Conservation (phyloP, 2,888 invertebrate genomes). For the Pseudococcus viburni region DNA sequence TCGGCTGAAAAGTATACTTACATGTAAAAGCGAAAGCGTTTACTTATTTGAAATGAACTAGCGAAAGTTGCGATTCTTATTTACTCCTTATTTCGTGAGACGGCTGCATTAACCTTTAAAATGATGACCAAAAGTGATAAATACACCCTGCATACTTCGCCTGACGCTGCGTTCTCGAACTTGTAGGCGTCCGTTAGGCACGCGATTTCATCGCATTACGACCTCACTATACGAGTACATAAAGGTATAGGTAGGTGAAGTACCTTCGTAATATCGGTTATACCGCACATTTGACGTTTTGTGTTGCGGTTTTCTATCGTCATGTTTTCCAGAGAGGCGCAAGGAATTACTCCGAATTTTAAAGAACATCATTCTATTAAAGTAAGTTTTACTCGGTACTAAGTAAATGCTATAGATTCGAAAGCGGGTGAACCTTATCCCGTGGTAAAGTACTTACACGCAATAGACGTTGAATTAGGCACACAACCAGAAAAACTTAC, state of each 20-base stretch:
- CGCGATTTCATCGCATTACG: conserved; percentile 52
- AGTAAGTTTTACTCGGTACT: conserved; percentile 31
- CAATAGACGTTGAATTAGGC: no score
- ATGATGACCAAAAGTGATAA: conserved; percentile 62
- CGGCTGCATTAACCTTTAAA: conserved; percentile 57
- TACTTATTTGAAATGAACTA: conserved; percentile 7
- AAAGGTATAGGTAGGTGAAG: no score
- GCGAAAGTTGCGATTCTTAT: conserved; percentile 8
- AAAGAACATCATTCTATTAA: conserved; percentile 62
- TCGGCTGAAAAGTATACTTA: neutral
- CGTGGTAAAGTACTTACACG: neutral
- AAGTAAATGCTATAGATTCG: neutral
- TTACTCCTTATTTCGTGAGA: conserved; percentile 55
- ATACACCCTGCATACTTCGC: conserved; percentile 37
- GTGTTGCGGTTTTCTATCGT: conserved; percentile 18
- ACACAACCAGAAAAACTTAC: no score
- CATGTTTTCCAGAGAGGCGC: conserved; percentile 60
- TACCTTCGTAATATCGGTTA: conserved; percentile 48
- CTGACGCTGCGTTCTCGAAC: neutral
- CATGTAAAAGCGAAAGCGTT: neutral
- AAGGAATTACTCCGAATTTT: conserved; percentile 47
- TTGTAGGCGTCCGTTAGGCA: conserved; percentile 56
- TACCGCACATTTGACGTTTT: conserved; percentile 49
- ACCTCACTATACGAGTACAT: neutral
- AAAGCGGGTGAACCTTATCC: neutral